phyloP scores from a whole-genome alignment of 2,888 invertebrate species.

The Amphiduros pacificus region DNA sequence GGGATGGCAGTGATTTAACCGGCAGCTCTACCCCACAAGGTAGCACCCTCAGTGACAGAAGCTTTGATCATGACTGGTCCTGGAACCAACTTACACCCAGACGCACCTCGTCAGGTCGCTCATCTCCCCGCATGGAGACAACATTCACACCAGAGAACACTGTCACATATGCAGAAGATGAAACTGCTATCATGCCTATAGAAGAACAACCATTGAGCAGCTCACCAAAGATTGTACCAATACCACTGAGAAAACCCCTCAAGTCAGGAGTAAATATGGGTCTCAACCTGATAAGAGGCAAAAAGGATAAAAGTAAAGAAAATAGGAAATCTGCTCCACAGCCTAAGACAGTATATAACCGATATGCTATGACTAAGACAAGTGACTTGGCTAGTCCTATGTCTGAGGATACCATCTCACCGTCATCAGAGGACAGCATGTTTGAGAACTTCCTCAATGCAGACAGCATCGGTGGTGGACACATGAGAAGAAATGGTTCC shows the following conservation, averaged over 20 bases:
- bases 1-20: background rate
- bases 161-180: too few species aligned
- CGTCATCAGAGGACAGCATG: background rate
- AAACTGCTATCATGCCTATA: too few species aligned
- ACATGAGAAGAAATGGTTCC: too few species aligned
- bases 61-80: background rate
- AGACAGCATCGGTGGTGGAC: background rate
- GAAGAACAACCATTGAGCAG: too few species aligned
- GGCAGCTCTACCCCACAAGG: too few species aligned
- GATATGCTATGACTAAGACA: too few species aligned
- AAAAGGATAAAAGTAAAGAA: background rate
- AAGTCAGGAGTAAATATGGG: background rate
- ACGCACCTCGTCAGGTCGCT: too few species aligned
- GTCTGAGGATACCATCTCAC: background rate
- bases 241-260: background rate
- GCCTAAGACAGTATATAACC: too few species aligned
- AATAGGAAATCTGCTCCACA: background rate
- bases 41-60: too few species aligned
- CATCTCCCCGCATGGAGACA: background rate
- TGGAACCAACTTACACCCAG: background rate
- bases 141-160: background rate
- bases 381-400: background rate
- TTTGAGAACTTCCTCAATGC: background rate
- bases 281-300: background rate
- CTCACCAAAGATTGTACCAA: background rate